phyloP scores from a whole-genome alignment of 2,797 vertebrate genomes.

The Phataginus tricuspis region DNA sequence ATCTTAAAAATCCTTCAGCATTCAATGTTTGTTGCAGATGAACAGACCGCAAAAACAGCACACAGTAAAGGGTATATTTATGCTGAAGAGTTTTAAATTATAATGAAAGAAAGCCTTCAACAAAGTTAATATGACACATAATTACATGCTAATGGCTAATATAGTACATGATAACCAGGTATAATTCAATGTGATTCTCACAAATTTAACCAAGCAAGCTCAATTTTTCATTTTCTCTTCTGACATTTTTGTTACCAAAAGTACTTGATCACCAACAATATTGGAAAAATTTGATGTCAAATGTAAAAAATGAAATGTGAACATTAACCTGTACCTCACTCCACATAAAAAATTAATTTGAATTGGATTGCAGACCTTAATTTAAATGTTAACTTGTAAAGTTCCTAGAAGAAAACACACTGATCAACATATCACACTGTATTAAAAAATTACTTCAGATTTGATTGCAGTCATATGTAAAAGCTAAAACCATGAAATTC shows the following conservation, averaged over 20 bases:
- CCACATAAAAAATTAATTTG: background rate
- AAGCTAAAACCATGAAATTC: background rate
- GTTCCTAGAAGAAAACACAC: background rate
- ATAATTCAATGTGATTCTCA: background rate
- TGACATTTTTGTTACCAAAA: background rate
- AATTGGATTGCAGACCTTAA: background rate
- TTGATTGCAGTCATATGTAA: background rate
- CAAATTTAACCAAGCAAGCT: background rate
- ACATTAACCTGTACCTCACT: background rate
- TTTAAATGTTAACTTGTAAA: background rate
- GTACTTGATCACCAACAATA: background rate
- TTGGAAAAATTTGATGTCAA: background rate
- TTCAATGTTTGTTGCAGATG: background rate
- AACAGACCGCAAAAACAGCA: background rate
- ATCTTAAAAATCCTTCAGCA: background rate
- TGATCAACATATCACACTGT: background rate
- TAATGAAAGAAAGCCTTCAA: slow-evolving; percentile 22
- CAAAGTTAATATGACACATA: background rate
- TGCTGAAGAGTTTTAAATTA: background rate
- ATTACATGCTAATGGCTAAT: background rate
- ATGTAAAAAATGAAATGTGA: background rate
- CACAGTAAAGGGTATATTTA: background rate
- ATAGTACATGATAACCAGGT: background rate
- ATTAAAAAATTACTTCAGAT: background rate
- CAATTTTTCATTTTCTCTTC: background rate